Evolutionary conservation across 2,888 invertebrate species (phyloP).

Genomic region (Parthenolecanium corni): DNA sequence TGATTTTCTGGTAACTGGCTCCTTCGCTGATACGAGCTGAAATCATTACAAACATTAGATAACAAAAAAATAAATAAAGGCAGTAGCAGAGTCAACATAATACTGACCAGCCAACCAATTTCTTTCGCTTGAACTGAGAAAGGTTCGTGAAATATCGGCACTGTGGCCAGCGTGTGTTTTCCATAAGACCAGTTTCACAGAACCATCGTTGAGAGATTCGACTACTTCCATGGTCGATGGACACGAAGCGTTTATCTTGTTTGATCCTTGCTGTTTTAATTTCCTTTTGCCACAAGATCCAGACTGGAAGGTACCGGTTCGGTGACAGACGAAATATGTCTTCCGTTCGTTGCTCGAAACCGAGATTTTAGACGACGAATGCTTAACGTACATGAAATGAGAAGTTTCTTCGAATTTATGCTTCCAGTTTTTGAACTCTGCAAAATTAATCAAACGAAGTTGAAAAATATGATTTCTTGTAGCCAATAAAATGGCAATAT

Average conservation of each 20-base stretch:
- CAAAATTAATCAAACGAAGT: neutral
- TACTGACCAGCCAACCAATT: conserved; percentile 18
- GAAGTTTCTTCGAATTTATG: conserved; percentile 20
- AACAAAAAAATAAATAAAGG: neutral
- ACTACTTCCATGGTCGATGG: conserved; percentile 23
- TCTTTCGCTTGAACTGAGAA: conserved; percentile 12
- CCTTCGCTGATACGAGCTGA: conserved; percentile 21
- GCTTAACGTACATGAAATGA: conserved; percentile 22
- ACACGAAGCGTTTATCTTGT: conserved; percentile 24
- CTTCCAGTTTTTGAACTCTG: conserved; percentile 24
- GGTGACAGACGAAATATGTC: conserved; percentile 22
- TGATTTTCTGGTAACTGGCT: conserved; percentile 19
- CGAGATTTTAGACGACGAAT: conserved; percentile 20
- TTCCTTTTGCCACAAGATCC: conserved; percentile 23
- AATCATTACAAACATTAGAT: neutral
- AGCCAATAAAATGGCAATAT: too few relatives aligned
- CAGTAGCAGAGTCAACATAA: neutral
- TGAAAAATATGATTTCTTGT: too few relatives aligned
- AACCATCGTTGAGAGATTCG: conserved; percentile 16
- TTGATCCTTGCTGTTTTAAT: conserved; percentile 20
- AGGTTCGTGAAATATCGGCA: conserved; percentile 23
- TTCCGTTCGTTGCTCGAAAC: conserved; percentile 15
- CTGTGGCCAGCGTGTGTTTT: conserved; percentile 22
- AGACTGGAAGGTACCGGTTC: conserved; percentile 21
- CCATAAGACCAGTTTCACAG: conserved; percentile 22